These are phyloP conservation scores for Drosophila lutescens DNA, from an alignment of 2,888 invertebrate genomes.

Conservation along the genomic window DNA sequence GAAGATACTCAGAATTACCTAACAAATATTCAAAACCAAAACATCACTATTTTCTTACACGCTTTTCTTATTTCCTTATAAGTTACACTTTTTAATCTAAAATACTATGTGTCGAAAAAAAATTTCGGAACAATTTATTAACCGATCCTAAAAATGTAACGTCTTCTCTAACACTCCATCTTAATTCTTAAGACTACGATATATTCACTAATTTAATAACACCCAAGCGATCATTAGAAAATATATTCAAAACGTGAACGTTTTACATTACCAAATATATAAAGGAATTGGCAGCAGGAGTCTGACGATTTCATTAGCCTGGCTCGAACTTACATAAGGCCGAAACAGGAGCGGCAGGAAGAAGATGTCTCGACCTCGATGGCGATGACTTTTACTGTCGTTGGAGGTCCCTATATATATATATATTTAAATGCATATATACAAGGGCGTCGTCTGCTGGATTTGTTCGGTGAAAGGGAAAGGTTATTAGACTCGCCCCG, in stretches of 20 bases:
- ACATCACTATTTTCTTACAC: no score
- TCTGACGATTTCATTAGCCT: slow-evolving; percentile 56
- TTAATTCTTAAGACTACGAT: no score
- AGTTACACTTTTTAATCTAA: no score
- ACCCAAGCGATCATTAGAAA: neutral
- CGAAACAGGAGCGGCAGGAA: slow-evolving; percentile 45
- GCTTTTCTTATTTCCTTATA: no score
- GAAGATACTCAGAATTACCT: no score
- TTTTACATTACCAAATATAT: neutral
- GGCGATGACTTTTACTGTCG: slow-evolving; percentile 27
- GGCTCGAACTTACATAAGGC: slow-evolving; percentile 47
- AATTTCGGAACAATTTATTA: no score
- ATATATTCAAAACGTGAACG: neutral
- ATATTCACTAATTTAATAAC: neutral
- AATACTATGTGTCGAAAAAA: no score
- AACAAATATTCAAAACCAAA: no score
- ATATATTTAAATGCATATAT: neutral
- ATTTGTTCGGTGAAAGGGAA: slow-evolving; percentile 71
- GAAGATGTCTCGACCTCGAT: slow-evolving; percentile 44
- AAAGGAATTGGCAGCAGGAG: slow-evolving; percentile 14
- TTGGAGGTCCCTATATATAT: slow-evolving; percentile 8
- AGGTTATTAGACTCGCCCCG: slow-evolving; percentile 77
- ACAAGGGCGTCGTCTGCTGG: slow-evolving; percentile 49
- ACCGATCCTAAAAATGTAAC: no score
- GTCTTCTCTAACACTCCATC: no score